A percentile compares a stretch with the other conserved stretches of the same genome.
Evolutionary conservation across 2,888 invertebrate genomes (phyloP).

Genomic region (Tenthredo livida): DNA sequence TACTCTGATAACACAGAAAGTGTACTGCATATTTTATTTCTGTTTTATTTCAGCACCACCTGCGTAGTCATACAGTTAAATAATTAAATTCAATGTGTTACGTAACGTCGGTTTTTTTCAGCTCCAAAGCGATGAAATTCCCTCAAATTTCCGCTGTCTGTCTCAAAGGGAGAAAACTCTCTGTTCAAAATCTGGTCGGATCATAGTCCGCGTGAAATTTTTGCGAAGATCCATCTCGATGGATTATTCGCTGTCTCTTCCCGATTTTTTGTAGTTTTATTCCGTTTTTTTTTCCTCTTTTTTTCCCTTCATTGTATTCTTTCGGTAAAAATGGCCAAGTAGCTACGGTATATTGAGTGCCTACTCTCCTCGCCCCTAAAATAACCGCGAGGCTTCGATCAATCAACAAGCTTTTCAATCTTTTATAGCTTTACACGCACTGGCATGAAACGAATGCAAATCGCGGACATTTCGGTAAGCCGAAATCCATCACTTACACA

Average conservation of each 20-base stretch:
- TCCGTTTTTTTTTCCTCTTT: neutral
- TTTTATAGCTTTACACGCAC: conserved; percentile 2
- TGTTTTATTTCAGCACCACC: neutral
- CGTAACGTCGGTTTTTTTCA: neutral
- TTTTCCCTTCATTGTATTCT: neutral
- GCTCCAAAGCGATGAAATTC: neutral
- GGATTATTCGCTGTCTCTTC: neutral
- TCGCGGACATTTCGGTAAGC: neutral
- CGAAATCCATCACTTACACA: neutral
- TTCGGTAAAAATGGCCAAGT: neutral
- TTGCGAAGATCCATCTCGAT: neutral
- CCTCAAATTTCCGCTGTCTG: neutral
- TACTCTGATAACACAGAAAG: conserved; percentile 1
- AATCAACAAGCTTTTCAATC: conserved; percentile 40
- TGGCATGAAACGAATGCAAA: neutral
- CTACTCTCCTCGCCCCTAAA: neutral
- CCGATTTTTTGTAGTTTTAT: neutral
- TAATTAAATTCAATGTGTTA: neutral
- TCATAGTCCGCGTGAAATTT: neutral
- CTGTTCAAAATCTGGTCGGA: neutral
- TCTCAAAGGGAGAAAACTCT: neutral
- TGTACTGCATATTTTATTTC: neutral
- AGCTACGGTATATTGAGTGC: neutral
- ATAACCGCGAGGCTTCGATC: conserved; percentile 34
- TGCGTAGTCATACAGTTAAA: neutral